Base-by-base conservation (phyloP, 2,113 vertebrate genomes). In the Ifrita kowaldi region DNA sequence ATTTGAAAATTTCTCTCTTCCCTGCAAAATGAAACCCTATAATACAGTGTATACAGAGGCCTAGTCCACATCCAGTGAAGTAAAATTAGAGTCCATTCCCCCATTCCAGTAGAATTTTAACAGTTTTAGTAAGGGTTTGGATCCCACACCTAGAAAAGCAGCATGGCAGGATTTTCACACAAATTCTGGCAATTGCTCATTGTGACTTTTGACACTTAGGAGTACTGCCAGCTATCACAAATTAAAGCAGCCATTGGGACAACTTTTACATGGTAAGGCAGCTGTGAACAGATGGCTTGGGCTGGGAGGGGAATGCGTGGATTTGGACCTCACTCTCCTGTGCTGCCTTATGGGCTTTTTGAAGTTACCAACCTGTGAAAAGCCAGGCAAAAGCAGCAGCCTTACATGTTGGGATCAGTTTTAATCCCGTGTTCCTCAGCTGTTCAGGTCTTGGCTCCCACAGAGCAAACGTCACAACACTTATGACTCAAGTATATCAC, bases 291-390 rank as follows among this genome's bases (percentile, higher is more conserved):
- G 56, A 79, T 87, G 64, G 55, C 42, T 73, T 0, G 9, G 32
- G 9, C 32, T 69, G 14, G 30, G 55, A 50, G 4, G 26, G 16
- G 14, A 78, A 81, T 7, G 3, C 0, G 0, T 1, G 21, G 13
- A 19, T 86, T 89, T 78, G 35, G 37, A 63, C 26, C 35, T 69
- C 3, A 0, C 19, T 55, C 21, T 92, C 32, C 60, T 14, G 10
- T 16, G 23, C 28, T 84, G 23, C 27, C 18, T 49, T 22, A 44
- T 15, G 21, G 26, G 9, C 18, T 81, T 20, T 50, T 67, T 1
- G 0, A 16, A 35, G 9, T 28, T 33, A n/a, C 7, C 21, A 47
- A 16, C 24, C 19, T 59, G 9, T 52, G 44, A 41, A 33, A 76
- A 86, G 24, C 37, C 32, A 77, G 27, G 3, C 1, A 4, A 87